Evolutionary conservation across 2,113 vertebrate species (phyloP), one percentile per base, ranked within the genome.

Genomic region (Microcebus griseorufus): DNA sequence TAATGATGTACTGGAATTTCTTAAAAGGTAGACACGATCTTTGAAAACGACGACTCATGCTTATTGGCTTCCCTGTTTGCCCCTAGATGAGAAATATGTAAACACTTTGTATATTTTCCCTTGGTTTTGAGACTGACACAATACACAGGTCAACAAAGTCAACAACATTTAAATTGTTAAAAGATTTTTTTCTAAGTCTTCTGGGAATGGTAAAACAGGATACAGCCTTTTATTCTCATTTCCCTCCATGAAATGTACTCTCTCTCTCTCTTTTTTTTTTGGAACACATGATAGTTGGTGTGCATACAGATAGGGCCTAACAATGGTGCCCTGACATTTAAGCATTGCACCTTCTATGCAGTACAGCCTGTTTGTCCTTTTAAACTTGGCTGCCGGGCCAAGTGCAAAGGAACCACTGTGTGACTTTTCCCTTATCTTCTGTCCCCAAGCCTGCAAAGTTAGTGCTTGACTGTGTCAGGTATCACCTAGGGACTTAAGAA

Each of bases 391-490:
- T 98, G 94, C 97, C 95, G 97, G 97, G 99, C 98, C 99, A 99
- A 99, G 98, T 98, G 99, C 98, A 99, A 99, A 99, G 98, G 98
- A 98, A 97, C 97, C 96, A 98, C 99, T 99, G 98, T 99, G 98
- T 98, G 98, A 98, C 97, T 98, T 98, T 64, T 64, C 93, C 96
- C 98, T 99, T 99, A 99, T 99, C 99, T 99, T 96, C 98, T 89
- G 97, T 98, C 72, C 98, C 97, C 97, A 90, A 97, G 97, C 98
- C 97, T 98, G 64, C 98, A 98, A 98, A 98, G 98, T 98, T 98
- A 98, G 97, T 98, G 98, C 98, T 96, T 83, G 82, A 92, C 93
- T 98, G 99, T 98, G 98, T 99, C 99, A 75, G 98, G 98, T 99
- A 99, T 99, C 99, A 98, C 98, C 99, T 97, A 37, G 99, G 99